phyloP scores from a whole-genome alignment of 1,140 invertebrate species.

The Riptortus pedestris region DNA sequence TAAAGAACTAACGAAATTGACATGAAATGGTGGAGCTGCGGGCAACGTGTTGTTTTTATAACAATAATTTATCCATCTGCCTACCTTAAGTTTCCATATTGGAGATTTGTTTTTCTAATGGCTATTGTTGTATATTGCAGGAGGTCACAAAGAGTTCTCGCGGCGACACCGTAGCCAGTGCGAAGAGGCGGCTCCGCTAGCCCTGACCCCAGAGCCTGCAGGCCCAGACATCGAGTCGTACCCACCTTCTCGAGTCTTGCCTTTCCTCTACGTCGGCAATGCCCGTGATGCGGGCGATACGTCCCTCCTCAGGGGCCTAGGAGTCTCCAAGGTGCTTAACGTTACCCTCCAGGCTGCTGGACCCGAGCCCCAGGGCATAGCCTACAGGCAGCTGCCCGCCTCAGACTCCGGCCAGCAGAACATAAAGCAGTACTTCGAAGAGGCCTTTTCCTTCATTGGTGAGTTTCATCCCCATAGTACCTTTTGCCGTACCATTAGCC shows the following conservation, averaged over 20 bases:
- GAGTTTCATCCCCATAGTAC: conserved; percentile 43
- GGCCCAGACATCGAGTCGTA: conserved; percentile 57
- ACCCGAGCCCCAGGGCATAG: conserved; percentile 60
- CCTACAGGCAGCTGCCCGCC: conserved; percentile 72
- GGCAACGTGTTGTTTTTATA: too few relatives aligned
- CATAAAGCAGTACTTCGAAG: conserved; percentile 83
- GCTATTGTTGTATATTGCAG: conserved; percentile 39
- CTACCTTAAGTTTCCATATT: too few relatives aligned
- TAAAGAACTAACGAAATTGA: too few relatives aligned
- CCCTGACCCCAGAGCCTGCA: conserved; percentile 29
- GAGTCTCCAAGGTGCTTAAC: conserved; percentile 66
- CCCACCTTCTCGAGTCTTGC: conserved; percentile 67
- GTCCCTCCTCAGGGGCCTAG: conserved; percentile 50
- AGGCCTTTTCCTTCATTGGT: conserved; percentile 86
- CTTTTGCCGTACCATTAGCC: too few relatives aligned
- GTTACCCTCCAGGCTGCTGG: conserved; percentile 47
- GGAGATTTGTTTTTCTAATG: background rate
- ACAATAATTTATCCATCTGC: too few relatives aligned
- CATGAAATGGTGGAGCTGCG: too few relatives aligned
- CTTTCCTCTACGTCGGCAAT: conserved; percentile 81
- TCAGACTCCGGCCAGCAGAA: conserved; percentile 79
- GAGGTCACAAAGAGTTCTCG: conserved; percentile 58
- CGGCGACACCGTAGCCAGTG: conserved; percentile 52
- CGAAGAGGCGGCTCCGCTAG: conserved; percentile 47
- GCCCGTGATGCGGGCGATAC: conserved; percentile 69